Percentiles rank a stretch among this genome's conserved stretches.
Evolutionary conservation across 2,113 vertebrate genomes (phyloP).

Genomic region (Bagarius yarrelli): DNA sequence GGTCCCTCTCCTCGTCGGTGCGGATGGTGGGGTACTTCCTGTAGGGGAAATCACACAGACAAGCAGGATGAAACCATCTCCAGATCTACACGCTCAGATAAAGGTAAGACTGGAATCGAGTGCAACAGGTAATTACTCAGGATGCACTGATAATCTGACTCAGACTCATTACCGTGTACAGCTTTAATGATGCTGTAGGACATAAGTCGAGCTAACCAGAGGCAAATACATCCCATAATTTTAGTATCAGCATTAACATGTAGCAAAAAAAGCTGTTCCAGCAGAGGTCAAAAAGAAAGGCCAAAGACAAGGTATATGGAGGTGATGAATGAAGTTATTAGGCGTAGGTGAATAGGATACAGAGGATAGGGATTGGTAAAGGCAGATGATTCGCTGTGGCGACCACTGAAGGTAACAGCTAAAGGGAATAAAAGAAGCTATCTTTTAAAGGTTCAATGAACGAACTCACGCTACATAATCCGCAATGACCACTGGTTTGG

Average conservation of each 20-base stretch:
- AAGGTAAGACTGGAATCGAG: not conserved
- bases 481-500: slow-evolving; percentile 89
- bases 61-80: not conserved
- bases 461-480: slow-evolving; percentile 91
- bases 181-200: not conserved
- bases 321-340: too few relatives aligned
- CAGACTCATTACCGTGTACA: not conserved
- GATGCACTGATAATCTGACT: not conserved
- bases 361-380: too few relatives aligned
- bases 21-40: slow-evolving; percentile 89
- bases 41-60: not conserved
- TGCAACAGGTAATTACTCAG: not conserved
- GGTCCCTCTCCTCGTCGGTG: slow-evolving; percentile 84
- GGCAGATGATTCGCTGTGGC: too few relatives aligned
- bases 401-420: too few relatives aligned
- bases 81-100: not conserved
- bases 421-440: too few relatives aligned
- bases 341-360: too few relatives aligned
- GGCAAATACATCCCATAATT: not conserved
- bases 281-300: too few relatives aligned
- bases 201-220: too few relatives aligned
- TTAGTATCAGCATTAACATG: not conserved
- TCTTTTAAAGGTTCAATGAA: too few relatives aligned
- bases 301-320: too few relatives aligned
- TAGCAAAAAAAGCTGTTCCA: not conserved